Evolutionary conservation across 2,797 vertebrate genomes (phyloP).

Genomic region (Paramormyrops hopkinsi): DNA sequence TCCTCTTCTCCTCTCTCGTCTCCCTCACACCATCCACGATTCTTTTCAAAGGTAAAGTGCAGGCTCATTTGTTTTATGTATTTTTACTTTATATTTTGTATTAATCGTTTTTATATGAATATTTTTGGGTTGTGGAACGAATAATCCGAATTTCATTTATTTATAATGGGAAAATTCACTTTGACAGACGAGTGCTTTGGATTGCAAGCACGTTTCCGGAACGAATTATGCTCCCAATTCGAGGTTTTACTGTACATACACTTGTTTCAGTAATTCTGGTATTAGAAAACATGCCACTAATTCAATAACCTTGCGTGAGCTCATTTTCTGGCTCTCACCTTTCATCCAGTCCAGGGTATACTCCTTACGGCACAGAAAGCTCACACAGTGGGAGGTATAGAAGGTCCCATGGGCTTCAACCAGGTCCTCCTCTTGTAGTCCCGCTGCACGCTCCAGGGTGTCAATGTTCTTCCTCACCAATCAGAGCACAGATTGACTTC

Average conservation of each 20-base stretch:
- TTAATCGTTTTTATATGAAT: no score
- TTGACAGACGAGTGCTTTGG: no score
- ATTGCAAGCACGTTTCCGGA: no score
- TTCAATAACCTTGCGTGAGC: background rate
- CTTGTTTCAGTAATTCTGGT: background rate
- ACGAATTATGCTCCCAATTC: no score
- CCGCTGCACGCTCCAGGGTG: conserved; percentile 80
- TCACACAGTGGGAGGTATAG: conserved; percentile 79
- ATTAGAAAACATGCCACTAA: background rate
- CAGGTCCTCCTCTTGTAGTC: conserved; percentile 70
- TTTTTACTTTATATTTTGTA: no score
- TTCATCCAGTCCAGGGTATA: conserved; percentile 85
- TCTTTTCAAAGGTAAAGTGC: no score
- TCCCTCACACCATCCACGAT: no score
- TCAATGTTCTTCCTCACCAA: conserved; percentile 73
- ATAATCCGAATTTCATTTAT: no score
- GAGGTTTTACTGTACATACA: background rate
- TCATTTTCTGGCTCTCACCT: conserved; percentile 54
- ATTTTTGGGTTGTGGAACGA: no score
- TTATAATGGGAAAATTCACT: no score
- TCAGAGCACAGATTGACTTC: conserved; percentile 10
- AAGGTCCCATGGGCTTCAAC: conserved; percentile 88
- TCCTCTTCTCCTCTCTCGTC: no score
- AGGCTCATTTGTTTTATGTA: no score
- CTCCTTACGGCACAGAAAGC: conserved; percentile 62